These are phyloP conservation scores for Sylvilagus bachmani DNA, from an alignment of 2,113 vertebrate genomes.

Conservation along the genomic window DNA sequence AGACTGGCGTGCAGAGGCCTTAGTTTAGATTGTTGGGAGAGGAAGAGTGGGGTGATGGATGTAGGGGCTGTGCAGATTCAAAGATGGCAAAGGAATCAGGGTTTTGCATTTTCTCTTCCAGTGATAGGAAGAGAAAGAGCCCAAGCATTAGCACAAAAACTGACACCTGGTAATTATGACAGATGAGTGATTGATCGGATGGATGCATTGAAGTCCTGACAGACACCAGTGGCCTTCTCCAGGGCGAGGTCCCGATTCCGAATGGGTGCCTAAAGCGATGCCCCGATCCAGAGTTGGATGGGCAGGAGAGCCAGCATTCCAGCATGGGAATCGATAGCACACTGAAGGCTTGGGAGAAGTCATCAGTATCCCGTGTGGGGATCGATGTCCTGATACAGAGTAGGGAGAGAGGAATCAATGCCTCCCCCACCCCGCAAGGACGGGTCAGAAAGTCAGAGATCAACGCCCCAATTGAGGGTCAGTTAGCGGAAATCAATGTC, in stretches of 20 bases:
- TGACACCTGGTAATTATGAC: background rate
- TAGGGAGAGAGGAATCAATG: slow-evolving; percentile 57
- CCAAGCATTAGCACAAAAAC: background rate
- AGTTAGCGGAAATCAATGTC: slow-evolving; percentile 56
- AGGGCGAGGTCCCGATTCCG: background rate
- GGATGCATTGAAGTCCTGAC: background rate
- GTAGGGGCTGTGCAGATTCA: background rate
- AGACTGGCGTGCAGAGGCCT: background rate
- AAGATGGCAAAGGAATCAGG: background rate
- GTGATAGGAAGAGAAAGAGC: slow-evolving; percentile 16
- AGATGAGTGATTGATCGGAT: background rate
- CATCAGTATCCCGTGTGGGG: slow-evolving; percentile 41
- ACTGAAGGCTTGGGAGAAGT: slow-evolving; percentile 58
- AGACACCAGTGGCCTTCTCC: slow-evolving; percentile 48
- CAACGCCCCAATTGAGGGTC: slow-evolving; percentile 43
- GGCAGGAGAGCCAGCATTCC: slow-evolving; percentile 61
- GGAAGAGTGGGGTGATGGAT: background rate
- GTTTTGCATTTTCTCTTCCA: background rate
- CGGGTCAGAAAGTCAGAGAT: slow-evolving; percentile 57
- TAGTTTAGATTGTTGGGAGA: background rate
- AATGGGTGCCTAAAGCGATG: slow-evolving; percentile 55
- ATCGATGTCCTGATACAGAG: slow-evolving; percentile 70
- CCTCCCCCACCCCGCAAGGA: background rate
- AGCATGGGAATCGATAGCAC: slow-evolving; percentile 63
- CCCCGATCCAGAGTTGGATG: slow-evolving; percentile 48